Percentiles rank a stretch among this genome's conserved stretches.
phyloP scores from a whole-genome alignment of 2,888 invertebrate species.

The Morpho achilles region DNA sequence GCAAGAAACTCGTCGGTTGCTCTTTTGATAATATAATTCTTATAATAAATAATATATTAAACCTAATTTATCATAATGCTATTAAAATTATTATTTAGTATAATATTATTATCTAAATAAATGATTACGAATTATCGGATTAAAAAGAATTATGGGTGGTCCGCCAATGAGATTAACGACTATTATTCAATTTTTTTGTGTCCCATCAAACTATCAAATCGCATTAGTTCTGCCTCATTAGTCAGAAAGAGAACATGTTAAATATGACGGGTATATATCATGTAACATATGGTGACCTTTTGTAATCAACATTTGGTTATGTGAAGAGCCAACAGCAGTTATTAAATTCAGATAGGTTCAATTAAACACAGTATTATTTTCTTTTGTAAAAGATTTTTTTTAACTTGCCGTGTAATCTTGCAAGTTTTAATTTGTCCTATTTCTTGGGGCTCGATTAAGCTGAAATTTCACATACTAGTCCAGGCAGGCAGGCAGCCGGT shows the following conservation, averaged over 20 bases:
- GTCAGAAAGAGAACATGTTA: constrained; percentile 14
- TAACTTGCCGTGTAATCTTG: too few species aligned
- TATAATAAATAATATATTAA: too few species aligned
- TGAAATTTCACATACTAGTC: too few species aligned
- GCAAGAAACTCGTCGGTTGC: too few species aligned
- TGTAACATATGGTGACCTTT: constrained; percentile 23
- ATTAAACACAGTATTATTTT: too few species aligned
- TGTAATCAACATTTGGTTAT: constrained; percentile 17
- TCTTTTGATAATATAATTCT: too few species aligned
- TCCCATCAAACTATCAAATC: constrained; percentile 13
- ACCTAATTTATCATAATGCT: too few species aligned
- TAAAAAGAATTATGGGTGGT: constrained; percentile 7
- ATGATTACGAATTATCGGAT: not conserved
- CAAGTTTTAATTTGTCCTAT: too few species aligned
- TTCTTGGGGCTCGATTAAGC: too few species aligned
- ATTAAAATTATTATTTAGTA: too few species aligned
- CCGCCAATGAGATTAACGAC: not conserved
- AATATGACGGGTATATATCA: constrained; percentile 12
- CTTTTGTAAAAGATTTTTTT: too few species aligned
- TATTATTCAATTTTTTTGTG: constrained; percentile 5
- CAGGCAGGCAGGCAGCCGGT: too few species aligned
- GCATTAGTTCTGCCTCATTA: constrained; percentile 25
- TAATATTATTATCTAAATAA: not conserved
- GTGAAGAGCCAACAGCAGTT: not conserved
- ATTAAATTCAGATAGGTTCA: constrained; percentile 44